Evolutionary conservation across 2,113 vertebrate genomes (phyloP).

Genomic region (Sus scrofa): DNA sequence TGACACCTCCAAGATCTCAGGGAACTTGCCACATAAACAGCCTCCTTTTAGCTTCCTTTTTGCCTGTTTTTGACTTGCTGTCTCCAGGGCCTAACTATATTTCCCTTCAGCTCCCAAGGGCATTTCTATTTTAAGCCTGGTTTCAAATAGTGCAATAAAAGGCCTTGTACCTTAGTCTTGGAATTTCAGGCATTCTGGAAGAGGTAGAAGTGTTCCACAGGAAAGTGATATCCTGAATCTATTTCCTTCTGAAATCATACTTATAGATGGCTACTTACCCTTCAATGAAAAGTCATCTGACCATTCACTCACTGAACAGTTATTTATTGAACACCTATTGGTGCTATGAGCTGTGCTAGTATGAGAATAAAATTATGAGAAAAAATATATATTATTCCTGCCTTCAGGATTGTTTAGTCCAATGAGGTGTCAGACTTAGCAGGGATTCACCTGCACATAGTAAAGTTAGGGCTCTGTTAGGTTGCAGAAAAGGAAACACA

Average conservation of each 20-base stretch:
- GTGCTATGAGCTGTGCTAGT: not conserved
- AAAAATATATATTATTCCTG: not conserved
- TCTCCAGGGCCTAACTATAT: not conserved
- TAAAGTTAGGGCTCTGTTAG: not conserved
- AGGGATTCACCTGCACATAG: not conserved
- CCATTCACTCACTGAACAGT: not conserved
- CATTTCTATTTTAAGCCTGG: conserved; percentile 18
- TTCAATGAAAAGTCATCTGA: not conserved
- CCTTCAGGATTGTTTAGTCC: not conserved
- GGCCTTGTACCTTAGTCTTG: not conserved
- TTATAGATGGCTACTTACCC: not conserved
- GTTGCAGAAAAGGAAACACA: not conserved
- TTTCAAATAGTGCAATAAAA: not conserved
- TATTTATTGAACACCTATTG: not conserved
- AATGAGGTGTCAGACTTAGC: not conserved
- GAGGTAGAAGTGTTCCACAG: not conserved
- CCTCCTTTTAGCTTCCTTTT: not conserved
- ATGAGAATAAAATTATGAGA: not conserved
- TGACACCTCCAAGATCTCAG: not conserved
- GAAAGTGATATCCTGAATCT: not conserved
- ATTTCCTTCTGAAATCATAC: not conserved
- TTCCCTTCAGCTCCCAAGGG: not conserved
- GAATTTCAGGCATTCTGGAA: not conserved
- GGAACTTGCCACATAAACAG: not conserved
- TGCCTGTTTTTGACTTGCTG: not conserved